Evolutionary conservation across 2,888 invertebrate species (phyloP).

Genomic region (Troides aeacus): DNA sequence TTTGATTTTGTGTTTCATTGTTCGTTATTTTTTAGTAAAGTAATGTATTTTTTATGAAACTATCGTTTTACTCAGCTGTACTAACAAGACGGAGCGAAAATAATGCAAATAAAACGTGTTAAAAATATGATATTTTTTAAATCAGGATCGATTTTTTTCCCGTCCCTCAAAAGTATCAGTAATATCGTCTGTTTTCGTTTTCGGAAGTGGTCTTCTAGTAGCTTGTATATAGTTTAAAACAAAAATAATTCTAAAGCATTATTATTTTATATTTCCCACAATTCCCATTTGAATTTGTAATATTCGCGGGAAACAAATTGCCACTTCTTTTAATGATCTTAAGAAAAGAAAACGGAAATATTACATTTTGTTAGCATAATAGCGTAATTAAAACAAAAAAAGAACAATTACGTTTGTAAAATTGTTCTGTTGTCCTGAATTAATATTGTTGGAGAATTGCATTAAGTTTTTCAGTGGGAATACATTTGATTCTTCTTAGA

Average conservation of each 20-base stretch:
- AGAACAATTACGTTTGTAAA: conserved; percentile 3
- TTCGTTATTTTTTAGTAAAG: too few relatives aligned
- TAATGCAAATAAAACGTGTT: too few relatives aligned
- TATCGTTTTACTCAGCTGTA: too few relatives aligned
- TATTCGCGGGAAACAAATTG: conserved; percentile 3
- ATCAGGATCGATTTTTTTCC: too few relatives aligned
- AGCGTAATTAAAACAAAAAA: conserved; percentile 9
- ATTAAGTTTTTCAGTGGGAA: background rate
- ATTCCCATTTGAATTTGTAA: conserved; percentile 1
- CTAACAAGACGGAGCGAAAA: too few relatives aligned
- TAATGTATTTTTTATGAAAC: too few relatives aligned
- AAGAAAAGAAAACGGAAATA: conserved; percentile 1
- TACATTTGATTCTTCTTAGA: background rate
- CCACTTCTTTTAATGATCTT: conserved; percentile 3
- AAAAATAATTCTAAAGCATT: background rate
- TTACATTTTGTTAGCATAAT: conserved; percentile 12
- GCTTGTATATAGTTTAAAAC: background rate
- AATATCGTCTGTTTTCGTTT: too few relatives aligned
- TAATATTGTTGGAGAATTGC: background rate
- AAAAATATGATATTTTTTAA: too few relatives aligned
- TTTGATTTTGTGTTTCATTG: too few relatives aligned
- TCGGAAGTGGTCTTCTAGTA: too few relatives aligned
- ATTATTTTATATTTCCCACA: background rate
- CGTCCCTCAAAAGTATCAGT: too few relatives aligned
- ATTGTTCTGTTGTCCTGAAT: background rate